Evolutionary conservation across 2,113 vertebrate species (phyloP).

Genomic region (Nerophis ophidion): DNA sequence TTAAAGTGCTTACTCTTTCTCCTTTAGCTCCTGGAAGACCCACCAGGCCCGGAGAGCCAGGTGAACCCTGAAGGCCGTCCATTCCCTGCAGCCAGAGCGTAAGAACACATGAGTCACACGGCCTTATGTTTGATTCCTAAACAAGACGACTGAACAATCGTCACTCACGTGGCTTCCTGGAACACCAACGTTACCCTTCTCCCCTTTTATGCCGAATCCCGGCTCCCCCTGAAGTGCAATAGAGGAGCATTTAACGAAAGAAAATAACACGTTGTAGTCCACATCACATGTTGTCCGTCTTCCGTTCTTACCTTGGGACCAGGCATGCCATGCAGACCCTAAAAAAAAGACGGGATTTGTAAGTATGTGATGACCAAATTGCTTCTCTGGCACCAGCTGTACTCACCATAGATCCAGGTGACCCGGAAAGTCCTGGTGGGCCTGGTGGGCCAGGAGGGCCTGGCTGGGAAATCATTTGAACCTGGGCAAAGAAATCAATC

Average conservation of each 20-base stretch:
- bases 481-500: conserved; percentile 36
- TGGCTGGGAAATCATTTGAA: conserved; percentile 85
- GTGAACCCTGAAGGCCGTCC: conserved; percentile 56
- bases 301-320: conserved; percentile 82
- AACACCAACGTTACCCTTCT: conserved; percentile 64
- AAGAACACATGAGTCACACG: conserved; percentile 8
- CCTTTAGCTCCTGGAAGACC: conserved; percentile 92
- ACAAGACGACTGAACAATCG: not conserved
- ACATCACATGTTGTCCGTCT: not conserved
- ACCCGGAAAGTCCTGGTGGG: conserved; percentile 66
- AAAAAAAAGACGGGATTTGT: conserved; percentile 31
- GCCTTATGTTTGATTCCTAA: not conserved
- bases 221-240: conserved; percentile 69
- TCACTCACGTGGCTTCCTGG: conserved; percentile 62
- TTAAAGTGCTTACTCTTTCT: conserved; percentile 79
- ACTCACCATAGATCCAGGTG: conserved; percentile 63
- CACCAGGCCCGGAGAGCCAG: conserved; percentile 77
- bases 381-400: not conserved
- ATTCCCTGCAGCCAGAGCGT: conserved; percentile 35
- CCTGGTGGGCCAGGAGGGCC: conserved; percentile 84
- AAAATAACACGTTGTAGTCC: conserved; percentile 5
- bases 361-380: conserved; percentile 10
- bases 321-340: conserved; percentile 87
- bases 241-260: conserved; percentile 19
- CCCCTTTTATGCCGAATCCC: conserved; percentile 65